These are phyloP conservation scores for Cossypha heuglini DNA, from an alignment of 2,797 vertebrate species.

Conservation along the genomic window DNA sequence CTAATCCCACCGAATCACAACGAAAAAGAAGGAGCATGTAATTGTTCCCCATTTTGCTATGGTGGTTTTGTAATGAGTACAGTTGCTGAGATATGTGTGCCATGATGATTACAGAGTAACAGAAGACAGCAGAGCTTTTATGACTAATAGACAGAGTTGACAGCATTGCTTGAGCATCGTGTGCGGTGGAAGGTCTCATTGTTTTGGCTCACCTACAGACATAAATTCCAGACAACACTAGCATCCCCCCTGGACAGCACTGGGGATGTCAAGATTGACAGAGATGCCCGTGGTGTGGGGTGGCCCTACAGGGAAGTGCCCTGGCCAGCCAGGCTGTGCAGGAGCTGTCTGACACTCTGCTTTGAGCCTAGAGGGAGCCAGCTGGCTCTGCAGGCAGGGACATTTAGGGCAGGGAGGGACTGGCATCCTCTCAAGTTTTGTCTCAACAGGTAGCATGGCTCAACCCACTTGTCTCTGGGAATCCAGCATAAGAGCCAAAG, in stretches of 20 bases:
- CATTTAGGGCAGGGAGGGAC: background rate
- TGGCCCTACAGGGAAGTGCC: background rate
- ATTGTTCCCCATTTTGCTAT: background rate
- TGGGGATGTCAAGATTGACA: background rate
- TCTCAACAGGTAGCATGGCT: background rate
- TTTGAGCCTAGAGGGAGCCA: background rate
- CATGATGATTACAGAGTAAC: constrained; percentile 9
- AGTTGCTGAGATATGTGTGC: constrained; percentile 17
- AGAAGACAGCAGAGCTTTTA: constrained; percentile 23
- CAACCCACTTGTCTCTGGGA: background rate
- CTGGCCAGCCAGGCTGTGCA: background rate
- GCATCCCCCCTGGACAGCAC: background rate
- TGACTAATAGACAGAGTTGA: background rate
- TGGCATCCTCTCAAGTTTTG: constrained; percentile 12
- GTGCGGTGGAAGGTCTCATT: background rate
- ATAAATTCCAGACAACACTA: background rate
- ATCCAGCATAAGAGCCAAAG: constrained; percentile 9
- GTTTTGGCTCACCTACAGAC: background rate
- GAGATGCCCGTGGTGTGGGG: background rate
- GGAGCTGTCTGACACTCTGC: background rate
- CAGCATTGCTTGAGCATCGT: background rate
- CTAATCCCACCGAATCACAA: background rate
- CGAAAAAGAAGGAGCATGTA: background rate
- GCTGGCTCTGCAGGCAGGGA: background rate
- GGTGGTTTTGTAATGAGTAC: constrained; percentile 3